Evolutionary conservation across 2,797 vertebrate genomes (phyloP).

Genomic region (Brachyrhaphis roseni): DNA sequence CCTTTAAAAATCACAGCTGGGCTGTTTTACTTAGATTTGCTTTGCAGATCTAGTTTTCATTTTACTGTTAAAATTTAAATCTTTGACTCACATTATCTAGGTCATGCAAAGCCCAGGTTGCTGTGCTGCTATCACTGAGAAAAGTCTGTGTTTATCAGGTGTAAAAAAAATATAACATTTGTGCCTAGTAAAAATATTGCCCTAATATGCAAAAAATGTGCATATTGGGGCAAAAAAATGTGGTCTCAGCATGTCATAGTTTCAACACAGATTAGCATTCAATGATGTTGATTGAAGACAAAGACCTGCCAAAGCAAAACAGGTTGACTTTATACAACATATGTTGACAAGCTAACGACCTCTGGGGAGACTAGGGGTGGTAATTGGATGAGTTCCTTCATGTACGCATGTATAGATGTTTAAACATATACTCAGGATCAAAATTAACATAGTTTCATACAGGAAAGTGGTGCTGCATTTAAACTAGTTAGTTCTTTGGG

Average conservation of each 20-base stretch:
- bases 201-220: neutral
- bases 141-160: neutral
- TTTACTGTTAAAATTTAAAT: constrained; percentile 8
- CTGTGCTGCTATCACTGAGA: neutral
- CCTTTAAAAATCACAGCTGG: constrained; percentile 37
- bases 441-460: constrained; percentile 15
- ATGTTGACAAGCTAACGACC: constrained; percentile 41
- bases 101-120: constrained; percentile 4
- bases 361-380: constrained; percentile 30
- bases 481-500: neutral
- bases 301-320: constrained; percentile 32
- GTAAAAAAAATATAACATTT: neutral
- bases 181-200: neutral
- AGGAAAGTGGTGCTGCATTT: constrained; percentile 6
- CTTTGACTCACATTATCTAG: constrained; percentile 32
- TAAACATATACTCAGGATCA: constrained; percentile 24
- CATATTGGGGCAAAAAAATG: too few species aligned
- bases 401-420: constrained; percentile 47
- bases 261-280: constrained; percentile 26
- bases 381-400: constrained; percentile 47
- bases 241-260: constrained; percentile 9
- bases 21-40: constrained; percentile 28
- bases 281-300: constrained; percentile 44
- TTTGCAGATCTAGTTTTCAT: neutral
- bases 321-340: constrained; percentile 22